Evolutionary conservation across 2,888 invertebrate species (phyloP).

Genomic region (Steromphala cineraria): DNA sequence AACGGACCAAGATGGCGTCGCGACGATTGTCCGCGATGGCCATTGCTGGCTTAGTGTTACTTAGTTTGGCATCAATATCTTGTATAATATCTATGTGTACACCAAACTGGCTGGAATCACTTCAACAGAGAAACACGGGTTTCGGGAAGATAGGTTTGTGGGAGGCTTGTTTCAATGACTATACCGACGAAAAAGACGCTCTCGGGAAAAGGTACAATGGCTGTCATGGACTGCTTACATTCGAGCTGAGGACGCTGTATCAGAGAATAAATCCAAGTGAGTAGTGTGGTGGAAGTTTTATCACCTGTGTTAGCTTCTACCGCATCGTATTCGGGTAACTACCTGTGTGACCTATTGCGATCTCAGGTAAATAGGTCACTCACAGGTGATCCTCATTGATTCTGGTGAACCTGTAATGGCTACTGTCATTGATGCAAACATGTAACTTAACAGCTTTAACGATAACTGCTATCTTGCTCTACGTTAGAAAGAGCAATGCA

Average conservation of each 20-base stretch:
- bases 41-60: conserved; percentile 20
- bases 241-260: conserved; percentile 95
- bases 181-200: conserved; percentile 88
- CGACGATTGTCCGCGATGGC: conserved; percentile 17
- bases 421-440: no score
- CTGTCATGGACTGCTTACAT: conserved; percentile 98
- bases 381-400: neutral
- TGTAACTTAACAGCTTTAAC: no score
- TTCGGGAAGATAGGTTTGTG: conserved; percentile 93
- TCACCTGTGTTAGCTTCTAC: conserved; percentile 6
- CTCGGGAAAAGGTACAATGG: conserved; percentile 92
- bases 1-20: conserved; percentile 47
- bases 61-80: neutral
- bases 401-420: no score
- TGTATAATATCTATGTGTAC: conserved; percentile 45
- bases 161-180: conserved; percentile 94
- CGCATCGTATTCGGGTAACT: neutral
- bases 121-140: conserved; percentile 76
- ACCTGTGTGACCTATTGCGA: no score
- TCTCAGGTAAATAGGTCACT: neutral
- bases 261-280: conserved; percentile 90
- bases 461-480: no score
- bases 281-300: conserved; percentile 58
- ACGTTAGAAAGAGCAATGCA: no score
- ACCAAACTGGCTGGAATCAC: conserved; percentile 55